These are phyloP conservation scores for Helicolenus hilgendorfi DNA, from an alignment of 2,797 vertebrate genomes.

Conservation along the genomic window DNA sequence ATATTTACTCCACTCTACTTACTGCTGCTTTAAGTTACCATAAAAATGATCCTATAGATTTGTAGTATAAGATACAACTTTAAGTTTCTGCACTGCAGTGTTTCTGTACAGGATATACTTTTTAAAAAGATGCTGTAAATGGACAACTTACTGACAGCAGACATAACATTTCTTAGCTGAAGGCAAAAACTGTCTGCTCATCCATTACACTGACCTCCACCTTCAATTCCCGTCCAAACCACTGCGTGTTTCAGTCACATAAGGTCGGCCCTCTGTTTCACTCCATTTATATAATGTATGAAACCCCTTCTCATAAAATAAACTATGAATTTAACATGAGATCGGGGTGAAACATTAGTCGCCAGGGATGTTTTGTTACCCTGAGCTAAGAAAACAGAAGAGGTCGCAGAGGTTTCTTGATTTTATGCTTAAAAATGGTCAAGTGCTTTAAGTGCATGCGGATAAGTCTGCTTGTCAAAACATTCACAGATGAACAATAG, in stretches of 20 bases:
- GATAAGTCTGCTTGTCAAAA: not conserved
- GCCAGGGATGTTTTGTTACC: not conserved
- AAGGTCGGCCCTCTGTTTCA: not conserved
- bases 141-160: not conserved
- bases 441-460: not conserved
- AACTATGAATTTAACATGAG: conserved; percentile 25
- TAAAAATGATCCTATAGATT: not conserved
- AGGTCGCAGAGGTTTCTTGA: conserved; percentile 23
- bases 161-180: not conserved
- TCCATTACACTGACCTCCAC: conserved; percentile 1
- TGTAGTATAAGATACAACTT: not conserved
- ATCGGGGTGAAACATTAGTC: not conserved
- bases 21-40: not conserved
- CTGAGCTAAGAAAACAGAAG: conserved; percentile 1
- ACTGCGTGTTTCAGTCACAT: not conserved
- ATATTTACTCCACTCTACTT: not conserved
- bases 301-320: not conserved
- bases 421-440: not conserved
- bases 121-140: not conserved
- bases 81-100: not conserved
- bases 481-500: not conserved
- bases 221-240: not conserved
- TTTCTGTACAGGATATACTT: not conserved
- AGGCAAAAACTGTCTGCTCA: not conserved
- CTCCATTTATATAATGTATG: not conserved